Evolutionary conservation across 2,113 vertebrate genomes (phyloP).

Genomic region (Xenus cinereus): DNA sequence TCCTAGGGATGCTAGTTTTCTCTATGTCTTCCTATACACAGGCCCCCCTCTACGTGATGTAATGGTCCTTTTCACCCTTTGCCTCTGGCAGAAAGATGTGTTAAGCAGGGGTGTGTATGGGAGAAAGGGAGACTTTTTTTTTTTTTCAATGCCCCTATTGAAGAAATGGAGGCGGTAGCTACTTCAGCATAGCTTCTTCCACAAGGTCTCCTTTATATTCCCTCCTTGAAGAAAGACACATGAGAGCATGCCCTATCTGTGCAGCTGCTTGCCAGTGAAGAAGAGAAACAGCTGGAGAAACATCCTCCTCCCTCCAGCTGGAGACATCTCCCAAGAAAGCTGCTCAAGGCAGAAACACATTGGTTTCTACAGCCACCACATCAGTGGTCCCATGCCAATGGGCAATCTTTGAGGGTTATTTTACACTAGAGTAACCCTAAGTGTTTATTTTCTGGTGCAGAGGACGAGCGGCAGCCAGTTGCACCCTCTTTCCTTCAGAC

Average conservation of each 20-base stretch:
- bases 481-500: background rate
- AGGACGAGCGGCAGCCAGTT: background rate
- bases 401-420: background rate
- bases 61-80: background rate
- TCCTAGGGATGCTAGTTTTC: background rate
- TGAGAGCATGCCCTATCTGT: fast-evolving
- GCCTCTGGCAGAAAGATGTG: background rate
- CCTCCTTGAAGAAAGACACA: background rate
- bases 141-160: background rate
- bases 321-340: background rate
- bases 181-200: background rate
- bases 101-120: background rate
- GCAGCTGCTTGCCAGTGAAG: background rate
- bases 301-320: background rate
- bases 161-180: background rate
- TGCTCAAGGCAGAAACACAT: background rate
- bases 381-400: background rate
- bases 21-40: background rate
- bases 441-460: background rate
- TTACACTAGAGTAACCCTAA: background rate
- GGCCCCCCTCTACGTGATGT: background rate
- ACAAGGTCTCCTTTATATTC: background rate
- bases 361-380: background rate
- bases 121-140: background rate
- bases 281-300: background rate